Base-by-base conservation (phyloP, 1,140 invertebrate species). In the Lordiphosa mommai region DNA sequence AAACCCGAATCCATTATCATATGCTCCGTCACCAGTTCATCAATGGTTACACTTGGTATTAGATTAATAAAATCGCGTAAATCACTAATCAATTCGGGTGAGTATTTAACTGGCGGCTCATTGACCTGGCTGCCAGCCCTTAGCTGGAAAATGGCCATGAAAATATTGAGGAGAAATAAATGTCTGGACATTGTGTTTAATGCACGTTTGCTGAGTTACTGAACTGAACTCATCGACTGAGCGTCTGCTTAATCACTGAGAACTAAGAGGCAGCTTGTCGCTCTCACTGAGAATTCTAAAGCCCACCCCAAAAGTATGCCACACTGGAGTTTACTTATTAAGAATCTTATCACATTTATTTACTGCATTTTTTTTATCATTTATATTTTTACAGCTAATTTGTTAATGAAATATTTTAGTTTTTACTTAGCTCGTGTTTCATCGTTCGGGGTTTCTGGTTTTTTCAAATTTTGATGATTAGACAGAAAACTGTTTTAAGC, bases 321-420 rank as follows among this genome's bases (percentile, higher is more conserved):
- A 4, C 5, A 36, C 10, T 12, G 33, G 2, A 4, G 20, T 66
- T 80, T 73, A 52, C 52, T 72, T 82, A 79, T 86, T 86, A 80
- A 86, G 84, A 88, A 88, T 88, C 86, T 88, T 88, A 88, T 88
- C 86, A 88, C 86, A 88, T 88, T 88, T 88, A 88, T 88, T 88
- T 88, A 88, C 86, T 86, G 84, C 86, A 84, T 87, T 85, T 86
- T 80, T 72, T 57, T 72, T 79, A 41, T 34, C 27, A 48, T 51
- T 23, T 65, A 61, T 49, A 23, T 44, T 49, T 61, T 86, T 86
- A 85, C 73, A 85, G 43, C 80, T 85, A 85, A 70, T 71, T 72
- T 60, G 61, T 72, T 72, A 49, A 33, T 51, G 46, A 43, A 59
- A 60, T 61, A 32, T 58, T 58, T 53, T 64, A 29, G 49, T 37